phyloP scores from a whole-genome alignment of 2,888 invertebrate species.

The Sminthurinus aureus region DNA sequence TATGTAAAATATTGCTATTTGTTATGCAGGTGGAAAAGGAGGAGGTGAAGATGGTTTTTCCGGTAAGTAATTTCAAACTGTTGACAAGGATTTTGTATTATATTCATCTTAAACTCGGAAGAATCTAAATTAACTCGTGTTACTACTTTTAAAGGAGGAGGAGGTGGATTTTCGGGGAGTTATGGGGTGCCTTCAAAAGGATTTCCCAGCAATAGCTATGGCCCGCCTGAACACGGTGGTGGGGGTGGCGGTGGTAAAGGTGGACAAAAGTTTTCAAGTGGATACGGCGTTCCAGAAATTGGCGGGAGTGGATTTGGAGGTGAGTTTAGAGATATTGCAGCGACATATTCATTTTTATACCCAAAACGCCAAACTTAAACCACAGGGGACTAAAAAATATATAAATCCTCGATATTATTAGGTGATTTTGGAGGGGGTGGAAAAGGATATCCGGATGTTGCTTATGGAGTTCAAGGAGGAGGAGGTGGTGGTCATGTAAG shows the following conservation, averaged over 20 bases:
- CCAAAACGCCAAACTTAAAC: too few species aligned
- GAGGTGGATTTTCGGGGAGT: not conserved
- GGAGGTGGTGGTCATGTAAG: not conserved
- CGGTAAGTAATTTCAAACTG: not conserved
- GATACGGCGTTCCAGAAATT: not conserved
- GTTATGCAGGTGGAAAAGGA: not conserved
- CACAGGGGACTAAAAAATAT: too few species aligned
- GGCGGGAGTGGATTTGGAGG: slow-evolving; percentile 1
- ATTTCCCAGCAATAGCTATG: not conserved
- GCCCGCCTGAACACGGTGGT: not conserved
- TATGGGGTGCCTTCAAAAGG: not conserved
- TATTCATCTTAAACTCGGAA: not conserved
- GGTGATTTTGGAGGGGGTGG: not conserved
- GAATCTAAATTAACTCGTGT: not conserved
- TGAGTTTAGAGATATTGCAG: too few species aligned
- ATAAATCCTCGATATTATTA: too few species aligned
- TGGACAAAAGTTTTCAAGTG: not conserved
- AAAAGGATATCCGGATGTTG: not conserved
- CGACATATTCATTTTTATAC: too few species aligned
- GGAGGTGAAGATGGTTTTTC: not conserved
- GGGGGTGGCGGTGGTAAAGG: not conserved
- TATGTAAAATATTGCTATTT: not conserved
- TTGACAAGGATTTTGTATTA: not conserved
- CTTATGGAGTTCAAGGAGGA: not conserved
- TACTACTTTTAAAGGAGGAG: not conserved